phyloP scores from a whole-genome alignment of 2,888 invertebrate species.

The Cephus sareptanus region DNA sequence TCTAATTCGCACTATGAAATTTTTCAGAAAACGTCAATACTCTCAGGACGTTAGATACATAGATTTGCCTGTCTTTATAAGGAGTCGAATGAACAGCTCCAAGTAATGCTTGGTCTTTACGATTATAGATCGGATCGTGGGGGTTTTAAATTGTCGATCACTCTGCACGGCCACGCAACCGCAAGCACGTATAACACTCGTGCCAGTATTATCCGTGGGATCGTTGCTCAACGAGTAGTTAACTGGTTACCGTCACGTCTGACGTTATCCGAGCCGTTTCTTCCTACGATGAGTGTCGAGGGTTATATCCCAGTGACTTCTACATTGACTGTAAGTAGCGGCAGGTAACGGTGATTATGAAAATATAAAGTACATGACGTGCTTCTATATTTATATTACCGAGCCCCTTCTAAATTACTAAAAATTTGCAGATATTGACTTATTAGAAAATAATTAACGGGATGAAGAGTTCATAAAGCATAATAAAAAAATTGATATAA shows the following conservation, averaged over 20 bases:
- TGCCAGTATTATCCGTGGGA: conserved; percentile 13
- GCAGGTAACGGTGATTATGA: conserved; percentile 33
- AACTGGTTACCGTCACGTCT: conserved; percentile 26
- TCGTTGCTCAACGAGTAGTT: conserved; percentile 25
- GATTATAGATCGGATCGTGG: neutral
- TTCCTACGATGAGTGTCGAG: conserved; percentile 29
- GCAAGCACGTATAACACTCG: neutral
- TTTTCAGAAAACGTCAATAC: neutral
- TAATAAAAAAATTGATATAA: no score
- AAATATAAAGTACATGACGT: conserved; percentile 42
- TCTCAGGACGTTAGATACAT: neutral
- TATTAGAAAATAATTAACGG: no score
- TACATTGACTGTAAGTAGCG: conserved; percentile 23
- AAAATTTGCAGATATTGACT: neutral
- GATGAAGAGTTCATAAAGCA: no score
- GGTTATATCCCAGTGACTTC: conserved; percentile 23
- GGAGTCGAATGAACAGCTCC: neutral
- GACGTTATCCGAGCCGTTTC: conserved; percentile 18
- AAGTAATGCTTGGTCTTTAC: neutral
- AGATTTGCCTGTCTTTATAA: neutral
- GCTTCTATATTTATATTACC: neutral
- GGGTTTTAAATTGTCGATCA: neutral
- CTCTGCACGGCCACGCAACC: neutral
- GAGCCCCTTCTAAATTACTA: neutral
- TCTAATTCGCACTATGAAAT: neutral